These are phyloP conservation scores for Zaprionus davidi DNA, from an alignment of 1,140 invertebrate genomes.

Conservation along the genomic window DNA sequence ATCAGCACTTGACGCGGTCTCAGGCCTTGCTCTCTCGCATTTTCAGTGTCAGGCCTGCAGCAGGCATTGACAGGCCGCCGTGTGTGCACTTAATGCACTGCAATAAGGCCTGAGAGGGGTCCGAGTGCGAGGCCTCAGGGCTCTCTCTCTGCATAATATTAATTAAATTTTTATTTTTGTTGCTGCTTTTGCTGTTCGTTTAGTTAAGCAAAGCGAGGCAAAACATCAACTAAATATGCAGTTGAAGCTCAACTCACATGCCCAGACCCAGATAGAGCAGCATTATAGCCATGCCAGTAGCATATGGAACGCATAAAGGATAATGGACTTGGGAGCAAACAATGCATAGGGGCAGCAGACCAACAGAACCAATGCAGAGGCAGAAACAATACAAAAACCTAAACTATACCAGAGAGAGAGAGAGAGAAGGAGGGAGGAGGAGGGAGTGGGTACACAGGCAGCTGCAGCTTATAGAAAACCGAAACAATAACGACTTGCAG, in stretches of 20 bases:
- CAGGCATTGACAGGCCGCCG: constrained; percentile 40
- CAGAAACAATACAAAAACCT: constrained; percentile 45
- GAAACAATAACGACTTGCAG: background rate
- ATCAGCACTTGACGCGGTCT: constrained; percentile 63
- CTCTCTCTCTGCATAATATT: constrained; percentile 54
- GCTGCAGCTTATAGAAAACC: constrained; percentile 8
- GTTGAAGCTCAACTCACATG: constrained; percentile 22
- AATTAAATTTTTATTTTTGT: constrained; percentile 63
- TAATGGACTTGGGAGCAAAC: constrained; percentile 70
- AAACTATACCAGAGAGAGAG: constrained; percentile 28
- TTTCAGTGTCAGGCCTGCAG: constrained; percentile 36
- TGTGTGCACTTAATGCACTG: constrained; percentile 45
- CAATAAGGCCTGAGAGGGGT: background rate
- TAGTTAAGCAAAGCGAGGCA: background rate
- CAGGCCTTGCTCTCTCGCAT: constrained; percentile 38
- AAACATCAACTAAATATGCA: constrained; percentile 58
- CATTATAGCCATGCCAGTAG: constrained; percentile 1
- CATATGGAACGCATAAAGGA: constrained; percentile 67
- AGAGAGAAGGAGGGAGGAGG: background rate
- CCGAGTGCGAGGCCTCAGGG: background rate
- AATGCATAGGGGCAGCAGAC: constrained; percentile 47
- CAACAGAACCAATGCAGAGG: constrained; percentile 11
- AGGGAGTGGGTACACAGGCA: constrained; percentile 4
- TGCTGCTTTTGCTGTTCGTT: constrained; percentile 6
- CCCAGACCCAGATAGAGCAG: constrained; percentile 9